Evolutionary conservation across 2,888 invertebrate species (phyloP).

Genomic region (Anthrax anthrax): DNA sequence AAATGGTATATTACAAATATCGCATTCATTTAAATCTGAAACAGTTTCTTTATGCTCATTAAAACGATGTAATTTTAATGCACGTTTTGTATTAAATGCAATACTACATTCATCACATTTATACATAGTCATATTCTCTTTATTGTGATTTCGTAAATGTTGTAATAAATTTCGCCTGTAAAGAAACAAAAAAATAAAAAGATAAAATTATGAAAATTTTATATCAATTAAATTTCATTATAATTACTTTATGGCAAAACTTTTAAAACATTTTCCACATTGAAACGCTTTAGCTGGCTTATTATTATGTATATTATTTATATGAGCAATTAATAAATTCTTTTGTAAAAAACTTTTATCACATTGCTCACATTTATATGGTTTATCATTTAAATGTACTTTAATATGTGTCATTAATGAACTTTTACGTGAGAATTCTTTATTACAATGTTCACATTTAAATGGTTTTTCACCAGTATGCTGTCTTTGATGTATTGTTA

Average conservation of each 20-base stretch:
- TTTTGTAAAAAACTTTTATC: conserved; percentile 21
- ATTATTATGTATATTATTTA: conserved; percentile 5
- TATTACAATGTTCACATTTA: conserved; percentile 11
- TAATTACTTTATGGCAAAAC: conserved; percentile 23
- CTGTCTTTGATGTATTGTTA: conserved; percentile 9
- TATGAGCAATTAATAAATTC: conserved; percentile 24
- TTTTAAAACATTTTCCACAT: conserved; percentile 24
- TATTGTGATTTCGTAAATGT: conserved; percentile 16
- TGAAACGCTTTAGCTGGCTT: conserved; percentile 15
- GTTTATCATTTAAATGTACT: conserved; percentile 10
- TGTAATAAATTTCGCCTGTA: conserved; percentile 16
- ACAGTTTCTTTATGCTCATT: conserved; percentile 17
- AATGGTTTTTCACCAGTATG: conserved; percentile 13
- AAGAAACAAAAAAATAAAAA: neutral
- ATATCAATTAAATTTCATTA: neutral
- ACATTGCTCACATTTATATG: conserved; percentile 11
- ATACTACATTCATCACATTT: conserved; percentile 17
- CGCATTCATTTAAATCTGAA: conserved; percentile 16
- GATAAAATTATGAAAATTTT: neutral
- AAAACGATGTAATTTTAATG: conserved; percentile 15
- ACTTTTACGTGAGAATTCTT: conserved; percentile 11
- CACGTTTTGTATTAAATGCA: conserved; percentile 17
- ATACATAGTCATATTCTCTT: conserved; percentile 11
- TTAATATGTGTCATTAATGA: conserved; percentile 10
- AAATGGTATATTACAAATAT: conserved; percentile 16